Base-by-base conservation (phyloP, 2,113 vertebrate genomes). In the Anser brachyrhynchus region DNA sequence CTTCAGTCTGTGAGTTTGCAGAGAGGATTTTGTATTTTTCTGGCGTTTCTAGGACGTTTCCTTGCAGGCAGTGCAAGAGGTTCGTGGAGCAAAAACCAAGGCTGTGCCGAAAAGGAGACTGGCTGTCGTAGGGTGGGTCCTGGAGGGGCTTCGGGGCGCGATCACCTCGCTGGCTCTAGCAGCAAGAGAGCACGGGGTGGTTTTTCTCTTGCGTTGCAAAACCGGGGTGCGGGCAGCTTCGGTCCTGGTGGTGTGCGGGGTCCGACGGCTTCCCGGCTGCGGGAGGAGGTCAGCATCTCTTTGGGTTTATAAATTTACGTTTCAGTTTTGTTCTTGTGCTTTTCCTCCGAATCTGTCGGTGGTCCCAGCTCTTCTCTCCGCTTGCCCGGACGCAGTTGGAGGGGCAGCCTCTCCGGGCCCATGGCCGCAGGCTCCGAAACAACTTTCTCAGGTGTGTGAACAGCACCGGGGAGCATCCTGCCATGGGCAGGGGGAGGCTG, bases 261-360 rank as follows among this genome's bases (percentile, higher is more conserved):
- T 81, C 10, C 41, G 78, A 44, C 12, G 35, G 43, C 25, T 44
- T 52, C 52, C 81, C 35, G 44, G 75, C 75, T 89, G 94, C 10
- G 14, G 87, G 23, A 93, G 44, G 58, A 93, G 44, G 58, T 76
- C 2, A 29, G 61, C 84, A 57, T 91, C 73, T 97, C 96, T 97
- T 96, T 97, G 96, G 82, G 39, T 83, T 95, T 51, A 29, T 37
- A 57, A 80, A 49, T 83, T 23, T 16, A 76, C 9, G 8, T 76
- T 31, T 72, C 37, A 29, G 74, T 84, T 91, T 57, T 72, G 74
- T 75, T 90, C 87, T 97, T 97, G 97, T 97, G 97, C 96, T 98
- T 97, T 94, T 97, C 88, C 81, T 96, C 83, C 94, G 44, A 91
- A 49, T 91, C 15, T 5, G 67, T 33, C 3, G 10, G 72, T 74